These are phyloP conservation scores for Oryzias javanicus DNA, from an alignment of 2,113 vertebrate species.

Conservation along the genomic window DNA sequence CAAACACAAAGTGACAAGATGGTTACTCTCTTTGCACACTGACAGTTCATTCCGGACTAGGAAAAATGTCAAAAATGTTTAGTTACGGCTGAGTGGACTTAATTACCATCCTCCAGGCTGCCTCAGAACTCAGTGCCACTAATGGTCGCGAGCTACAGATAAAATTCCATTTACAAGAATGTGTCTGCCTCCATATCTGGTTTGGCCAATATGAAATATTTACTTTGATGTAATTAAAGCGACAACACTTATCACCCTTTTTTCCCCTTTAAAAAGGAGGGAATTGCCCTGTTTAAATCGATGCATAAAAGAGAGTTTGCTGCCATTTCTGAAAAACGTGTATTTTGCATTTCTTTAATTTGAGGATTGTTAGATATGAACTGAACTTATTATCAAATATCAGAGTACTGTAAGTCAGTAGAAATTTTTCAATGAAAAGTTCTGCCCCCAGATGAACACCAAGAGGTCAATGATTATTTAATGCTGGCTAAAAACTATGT, in stretches of 20 bases:
- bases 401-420: no score
- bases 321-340: constrained; percentile 26
- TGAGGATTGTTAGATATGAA: constrained; percentile 5
- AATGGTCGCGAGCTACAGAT: constrained; percentile 95
- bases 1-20: constrained; percentile 92
- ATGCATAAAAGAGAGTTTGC: constrained; percentile 33
- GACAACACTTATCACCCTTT: constrained; percentile 77
- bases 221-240: constrained; percentile 93
- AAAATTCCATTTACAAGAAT: constrained; percentile 97
- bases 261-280: constrained; percentile 9
- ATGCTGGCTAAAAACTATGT: no score
- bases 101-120: constrained; percentile 93
- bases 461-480: no score
- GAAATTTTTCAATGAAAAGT: no score
- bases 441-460: no score
- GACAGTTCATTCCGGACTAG: constrained; percentile 97
- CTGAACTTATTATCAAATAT: background rate
- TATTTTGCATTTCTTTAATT: constrained; percentile 14
- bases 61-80: constrained; percentile 99
- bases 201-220: constrained; percentile 98
- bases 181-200: constrained; percentile 94
- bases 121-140: constrained; percentile 87
- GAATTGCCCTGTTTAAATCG: constrained; percentile 44
- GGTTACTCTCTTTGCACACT: constrained; percentile 90
- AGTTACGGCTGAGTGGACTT: constrained; percentile 97